Percentiles rank a stretch among this genome's conserved stretches.
Evolutionary conservation across 2,113 vertebrate species (phyloP).

Genomic region (Elanoides forficatus): DNA sequence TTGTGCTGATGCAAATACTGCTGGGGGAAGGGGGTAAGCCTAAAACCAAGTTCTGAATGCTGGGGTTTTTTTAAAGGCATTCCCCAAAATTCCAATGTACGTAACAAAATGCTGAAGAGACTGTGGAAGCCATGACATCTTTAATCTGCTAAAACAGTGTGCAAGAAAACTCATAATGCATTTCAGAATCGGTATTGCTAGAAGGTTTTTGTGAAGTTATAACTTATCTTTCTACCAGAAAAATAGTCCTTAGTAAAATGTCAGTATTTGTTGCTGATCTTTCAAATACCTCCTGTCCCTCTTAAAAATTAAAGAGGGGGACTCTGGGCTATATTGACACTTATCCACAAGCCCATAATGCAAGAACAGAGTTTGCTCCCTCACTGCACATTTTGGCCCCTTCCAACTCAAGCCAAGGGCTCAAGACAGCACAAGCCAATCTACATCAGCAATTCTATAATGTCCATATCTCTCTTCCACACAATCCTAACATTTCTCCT

Average conservation of each 20-base stretch:
- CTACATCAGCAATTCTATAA: neutral
- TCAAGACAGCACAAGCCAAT: neutral
- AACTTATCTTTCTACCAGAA: neutral
- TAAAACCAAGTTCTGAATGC: neutral
- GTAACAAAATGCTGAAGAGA: neutral
- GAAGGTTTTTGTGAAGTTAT: neutral
- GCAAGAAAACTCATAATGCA: neutral
- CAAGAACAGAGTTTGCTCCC: neutral
- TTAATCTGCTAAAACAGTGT: neutral
- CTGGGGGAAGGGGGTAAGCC: neutral
- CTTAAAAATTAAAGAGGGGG: neutral
- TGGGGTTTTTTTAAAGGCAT: accelerated
- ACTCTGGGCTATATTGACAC: neutral
- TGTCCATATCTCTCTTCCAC: accelerated
- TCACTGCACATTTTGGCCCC: neutral
- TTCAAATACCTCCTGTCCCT: neutral
- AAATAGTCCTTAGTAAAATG: neutral
- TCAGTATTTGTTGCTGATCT: neutral
- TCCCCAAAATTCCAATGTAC: neutral
- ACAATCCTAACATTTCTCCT: neutral
- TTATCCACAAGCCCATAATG: neutral
- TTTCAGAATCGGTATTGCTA: neutral
- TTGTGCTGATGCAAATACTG: neutral
- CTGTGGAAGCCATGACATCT: neutral
- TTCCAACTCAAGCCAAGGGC: neutral